Base-by-base conservation (phyloP, 2,888 invertebrate species). In the Metellina segmentata region DNA sequence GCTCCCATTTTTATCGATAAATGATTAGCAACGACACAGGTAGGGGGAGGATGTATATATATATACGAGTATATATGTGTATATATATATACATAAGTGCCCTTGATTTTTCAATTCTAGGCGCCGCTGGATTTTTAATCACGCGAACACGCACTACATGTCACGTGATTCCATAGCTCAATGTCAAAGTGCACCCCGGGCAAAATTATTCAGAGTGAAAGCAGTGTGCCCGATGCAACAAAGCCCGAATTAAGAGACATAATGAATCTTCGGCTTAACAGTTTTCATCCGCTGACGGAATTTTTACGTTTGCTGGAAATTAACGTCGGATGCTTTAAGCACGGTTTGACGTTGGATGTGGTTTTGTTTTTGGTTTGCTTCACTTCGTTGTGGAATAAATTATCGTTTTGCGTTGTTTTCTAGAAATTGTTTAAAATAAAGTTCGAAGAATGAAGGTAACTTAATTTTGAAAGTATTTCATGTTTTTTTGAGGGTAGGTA, bases 71-170 rank as follows among this genome's bases (percentile, higher is more conserved):
- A 8, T 74, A 71, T 48, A 48, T 52, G 48, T 34, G 70, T 71
- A 8, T 74, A 75, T 48, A 79, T 81, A 72, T 81, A 83, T 90
- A 74, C 85, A 71, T 78, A 74, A 81, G 85, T 72, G 85, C 85
- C 85, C 90, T 90, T 90, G 90, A 90, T 90, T 90, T 90, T 90
- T 90, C 90, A 90, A 90, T 90, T 90, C 90, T 72, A 85, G 69
- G 79, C 90, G 79, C 81, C 85, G 79, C 85, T 74, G 75, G 72
- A 61, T 79, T 90, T 81, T 90, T 81, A 90, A 90, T 90, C 90
- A 90, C 90, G 90, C 90, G 61, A 90, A 74, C 90, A 90, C 90
- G 90, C 90, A 90, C n/a, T 48, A 19, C 48, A 69, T 19, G 61
- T 90, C 90, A 90, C 85, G 90, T 79, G 90, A 85, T 81, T 48